Evolutionary conservation across 2,113 vertebrate genomes (phyloP), one percentile per base, ranked within the genome.

Genomic region (Astatoreochromis straeleni): DNA sequence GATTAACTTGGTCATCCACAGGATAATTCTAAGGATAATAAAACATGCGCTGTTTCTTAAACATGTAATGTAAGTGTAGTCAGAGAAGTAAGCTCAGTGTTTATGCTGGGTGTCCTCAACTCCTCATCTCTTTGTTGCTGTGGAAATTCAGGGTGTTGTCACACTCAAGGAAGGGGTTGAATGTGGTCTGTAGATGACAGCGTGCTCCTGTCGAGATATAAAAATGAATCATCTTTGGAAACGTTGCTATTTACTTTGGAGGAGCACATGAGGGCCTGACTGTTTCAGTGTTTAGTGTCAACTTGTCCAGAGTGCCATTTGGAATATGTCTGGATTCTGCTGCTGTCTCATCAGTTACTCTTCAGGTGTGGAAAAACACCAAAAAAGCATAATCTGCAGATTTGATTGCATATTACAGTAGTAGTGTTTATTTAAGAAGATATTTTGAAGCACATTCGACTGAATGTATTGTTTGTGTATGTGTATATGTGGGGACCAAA

Each of bases 261-360:
- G 16, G 47, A 80, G 40, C 45, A 54, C 54, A 17, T 54, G 11
- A 53, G 65, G 53, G 21, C 8, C 9, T 19, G 21, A 53, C 29
- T 85, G 81, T 85, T 93, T 93, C 80, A 82, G 79, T 87, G 87
- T 93, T 94, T 82, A 35, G 73, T 91, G 91, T 80, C 12, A 94
- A 84, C 14, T 80, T 89, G 75, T 89, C 79, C 85, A 40, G 3
- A 17, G 53, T 12, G 57, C 92, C 90, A 91, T 93, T 94, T 92
- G 90, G 88, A 85, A 54, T 0, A 82, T 73, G 60, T 93, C 73
- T 93, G 85, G 2, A 26, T 57, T 58, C 42, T 51, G 3, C 33
- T 54, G 21, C 26, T 33, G 14, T 63, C 78, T 81, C 53, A 80
- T 58, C 85, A 40, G 51, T 35, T 88, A 17, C 40, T 31, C 5